Percentiles rank a stretch among this genome's conserved stretches.
phyloP scores from a whole-genome alignment of 2,888 invertebrate genomes.

The Microplitis manilae region DNA sequence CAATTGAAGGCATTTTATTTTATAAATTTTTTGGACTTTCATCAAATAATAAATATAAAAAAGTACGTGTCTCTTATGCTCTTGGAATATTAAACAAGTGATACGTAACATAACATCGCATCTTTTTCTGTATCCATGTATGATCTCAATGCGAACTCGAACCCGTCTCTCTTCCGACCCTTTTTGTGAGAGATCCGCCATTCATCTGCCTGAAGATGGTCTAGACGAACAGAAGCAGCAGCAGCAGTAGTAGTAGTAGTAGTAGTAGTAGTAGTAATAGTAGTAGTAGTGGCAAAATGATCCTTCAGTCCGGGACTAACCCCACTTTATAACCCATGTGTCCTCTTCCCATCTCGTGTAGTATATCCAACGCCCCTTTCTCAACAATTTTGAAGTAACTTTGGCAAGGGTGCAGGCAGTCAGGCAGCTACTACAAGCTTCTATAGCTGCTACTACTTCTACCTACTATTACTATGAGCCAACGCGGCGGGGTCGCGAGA shows the following conservation, averaged over 20 bases:
- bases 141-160: slow-evolving; percentile 36
- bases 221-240: slow-evolving; percentile 57
- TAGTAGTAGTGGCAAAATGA: slow-evolving; percentile 48
- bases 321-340: slow-evolving; percentile 66
- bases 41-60: neutral
- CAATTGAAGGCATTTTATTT: neutral
- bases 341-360: slow-evolving; percentile 46
- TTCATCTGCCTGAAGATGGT: slow-evolving; percentile 59
- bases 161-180: slow-evolving; percentile 48
- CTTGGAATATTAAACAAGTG: neutral
- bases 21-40: neutral
- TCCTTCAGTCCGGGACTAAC: slow-evolving; percentile 67
- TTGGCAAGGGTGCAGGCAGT: slow-evolving; percentile 33
- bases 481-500: slow-evolving; percentile 55
- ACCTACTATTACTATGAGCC: slow-evolving; percentile 41
- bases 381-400: slow-evolving; percentile 8
- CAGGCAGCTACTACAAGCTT: slow-evolving; percentile 39
- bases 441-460: slow-evolving; percentile 25
- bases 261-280: neutral
- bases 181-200: slow-evolving; percentile 58
- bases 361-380: slow-evolving; percentile 32
- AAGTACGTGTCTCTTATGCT: neutral
- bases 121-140: neutral
- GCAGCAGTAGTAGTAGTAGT: no score
- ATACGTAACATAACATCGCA: neutral